A percentile compares a stretch with the other conserved stretches of the same genome.
Evolutionary conservation across 2,888 invertebrate species (phyloP).

Genomic region (Nezara viridula): DNA sequence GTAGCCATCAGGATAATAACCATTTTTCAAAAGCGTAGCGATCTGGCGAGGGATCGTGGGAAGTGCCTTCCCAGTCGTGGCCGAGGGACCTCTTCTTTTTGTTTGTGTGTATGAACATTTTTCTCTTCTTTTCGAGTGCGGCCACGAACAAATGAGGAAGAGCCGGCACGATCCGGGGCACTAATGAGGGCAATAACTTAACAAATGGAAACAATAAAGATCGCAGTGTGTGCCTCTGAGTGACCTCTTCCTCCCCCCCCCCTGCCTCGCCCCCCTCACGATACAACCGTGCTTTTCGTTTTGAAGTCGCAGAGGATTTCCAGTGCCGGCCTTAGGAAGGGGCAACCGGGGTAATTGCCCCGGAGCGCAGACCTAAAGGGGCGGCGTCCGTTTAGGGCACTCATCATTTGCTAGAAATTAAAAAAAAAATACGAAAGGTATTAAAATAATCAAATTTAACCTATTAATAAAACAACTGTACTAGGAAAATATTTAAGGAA

Average conservation of each 20-base stretch:
- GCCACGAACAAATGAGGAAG: not conserved
- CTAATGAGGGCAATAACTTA: constrained; percentile 48
- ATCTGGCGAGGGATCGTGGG: constrained; percentile 5
- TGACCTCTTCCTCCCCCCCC: not conserved
- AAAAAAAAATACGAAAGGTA: too few relatives aligned
- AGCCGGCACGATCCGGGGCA: constrained; percentile 24
- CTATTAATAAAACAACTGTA: too few relatives aligned
- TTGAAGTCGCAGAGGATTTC: not conserved
- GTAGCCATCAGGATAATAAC: not conserved
- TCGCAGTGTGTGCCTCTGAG: constrained; percentile 20
- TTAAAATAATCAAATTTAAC: too few relatives aligned
- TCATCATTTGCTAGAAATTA: too few relatives aligned
- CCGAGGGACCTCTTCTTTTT: not conserved
- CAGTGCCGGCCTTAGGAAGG: too few relatives aligned
- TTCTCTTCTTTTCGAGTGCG: constrained; percentile 27
- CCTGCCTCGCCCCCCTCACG: too few relatives aligned
- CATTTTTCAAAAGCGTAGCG: not conserved
- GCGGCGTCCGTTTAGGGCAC: too few relatives aligned
- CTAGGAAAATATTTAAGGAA: too few relatives aligned
- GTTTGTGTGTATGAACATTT: constrained; percentile 43
- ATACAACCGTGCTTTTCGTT: not conserved
- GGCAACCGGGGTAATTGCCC: too few relatives aligned
- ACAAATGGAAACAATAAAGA: constrained; percentile 50
- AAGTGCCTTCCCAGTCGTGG: not conserved
- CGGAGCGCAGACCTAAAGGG: too few relatives aligned